A percentile compares a stretch with the other conserved stretches of the same genome.
phyloP scores from a whole-genome alignment of 2,113 vertebrate species.

The Petaurus breviceps region DNA sequence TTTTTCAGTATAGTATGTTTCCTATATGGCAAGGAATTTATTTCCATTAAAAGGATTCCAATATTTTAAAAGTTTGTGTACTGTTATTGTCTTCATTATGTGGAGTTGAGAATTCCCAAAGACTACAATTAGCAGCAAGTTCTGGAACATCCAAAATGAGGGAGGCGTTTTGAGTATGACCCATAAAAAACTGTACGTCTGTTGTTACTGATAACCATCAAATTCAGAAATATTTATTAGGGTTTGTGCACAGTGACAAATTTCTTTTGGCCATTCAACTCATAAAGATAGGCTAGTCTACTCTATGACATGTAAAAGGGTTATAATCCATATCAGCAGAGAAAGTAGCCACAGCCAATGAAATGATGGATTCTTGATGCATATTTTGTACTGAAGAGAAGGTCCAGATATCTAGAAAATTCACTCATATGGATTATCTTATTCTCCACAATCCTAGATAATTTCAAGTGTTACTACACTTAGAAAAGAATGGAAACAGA shows the following conservation, averaged over 20 bases:
- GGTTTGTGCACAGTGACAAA: not conserved
- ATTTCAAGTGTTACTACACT: not conserved
- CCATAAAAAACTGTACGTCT: no score
- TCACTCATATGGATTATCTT: not conserved
- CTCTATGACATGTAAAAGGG: not conserved
- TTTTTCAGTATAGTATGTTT: not conserved
- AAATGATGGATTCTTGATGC: not conserved
- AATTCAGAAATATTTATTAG: not conserved
- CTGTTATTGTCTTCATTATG: not conserved
- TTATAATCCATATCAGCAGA: not conserved
- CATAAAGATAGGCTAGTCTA: not conserved
- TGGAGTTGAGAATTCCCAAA: not conserved
- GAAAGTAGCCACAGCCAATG: not conserved
- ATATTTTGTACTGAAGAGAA: not conserved
- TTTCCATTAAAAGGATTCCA: not conserved
- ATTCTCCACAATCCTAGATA: not conserved
- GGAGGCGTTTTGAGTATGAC: no score
- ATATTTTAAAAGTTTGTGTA: not conserved
- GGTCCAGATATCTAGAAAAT: not conserved
- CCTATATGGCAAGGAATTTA: not conserved
- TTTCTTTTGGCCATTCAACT: not conserved
- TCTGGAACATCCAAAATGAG: not conserved
- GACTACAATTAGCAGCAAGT: not conserved
- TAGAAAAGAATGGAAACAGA: not conserved
- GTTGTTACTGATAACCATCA: not conserved